Evolutionary conservation across 1,140 invertebrate species (phyloP).

Genomic region (Zaprionus lachaisei): DNA sequence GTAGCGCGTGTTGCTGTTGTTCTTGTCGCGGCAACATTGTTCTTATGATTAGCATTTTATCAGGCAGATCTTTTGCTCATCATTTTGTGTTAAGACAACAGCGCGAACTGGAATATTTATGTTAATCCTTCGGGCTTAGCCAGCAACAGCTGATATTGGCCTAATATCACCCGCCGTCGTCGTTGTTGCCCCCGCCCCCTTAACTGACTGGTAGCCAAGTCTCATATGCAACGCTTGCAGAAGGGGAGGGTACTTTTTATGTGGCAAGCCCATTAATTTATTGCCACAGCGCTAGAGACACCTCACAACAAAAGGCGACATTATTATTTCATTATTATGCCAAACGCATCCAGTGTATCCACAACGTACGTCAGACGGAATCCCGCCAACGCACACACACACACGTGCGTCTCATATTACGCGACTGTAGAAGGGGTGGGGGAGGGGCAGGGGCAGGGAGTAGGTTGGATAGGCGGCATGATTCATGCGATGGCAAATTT

Average conservation of each 20-base stretch:
- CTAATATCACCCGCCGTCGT: not conserved
- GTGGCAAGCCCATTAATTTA: conserved; percentile 80
- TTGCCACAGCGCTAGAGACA: conserved; percentile 67
- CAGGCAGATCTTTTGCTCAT: conserved; percentile 67
- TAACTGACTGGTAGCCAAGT: conserved; percentile 48
- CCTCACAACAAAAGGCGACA: conserved; percentile 79
- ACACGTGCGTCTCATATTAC: conserved; percentile 48
- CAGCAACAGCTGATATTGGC: conserved; percentile 65
- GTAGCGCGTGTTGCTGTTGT: conserved; percentile 16
- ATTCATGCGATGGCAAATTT: conserved; percentile 77
- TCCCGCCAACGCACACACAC: conserved; percentile 30
- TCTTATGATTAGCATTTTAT: conserved; percentile 79
- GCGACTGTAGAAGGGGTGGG: conserved; percentile 1
- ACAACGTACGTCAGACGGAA: conserved; percentile 32
- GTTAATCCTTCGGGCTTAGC: conserved; percentile 64
- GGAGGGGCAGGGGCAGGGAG: not conserved
- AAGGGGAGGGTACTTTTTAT: conserved; percentile 71
- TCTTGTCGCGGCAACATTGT: conserved; percentile 61
- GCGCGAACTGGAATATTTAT: conserved; percentile 63
- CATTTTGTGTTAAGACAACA: conserved; percentile 62
- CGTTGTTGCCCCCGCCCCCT: not conserved
- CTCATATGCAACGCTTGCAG: conserved; percentile 32
- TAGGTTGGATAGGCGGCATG: conserved; percentile 42
- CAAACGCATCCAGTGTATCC: conserved; percentile 68
- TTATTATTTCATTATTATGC: conserved; percentile 84